These are phyloP conservation scores for Hormaphis cornu DNA, from an alignment of 1,140 invertebrate species.

Conservation along the genomic window DNA sequence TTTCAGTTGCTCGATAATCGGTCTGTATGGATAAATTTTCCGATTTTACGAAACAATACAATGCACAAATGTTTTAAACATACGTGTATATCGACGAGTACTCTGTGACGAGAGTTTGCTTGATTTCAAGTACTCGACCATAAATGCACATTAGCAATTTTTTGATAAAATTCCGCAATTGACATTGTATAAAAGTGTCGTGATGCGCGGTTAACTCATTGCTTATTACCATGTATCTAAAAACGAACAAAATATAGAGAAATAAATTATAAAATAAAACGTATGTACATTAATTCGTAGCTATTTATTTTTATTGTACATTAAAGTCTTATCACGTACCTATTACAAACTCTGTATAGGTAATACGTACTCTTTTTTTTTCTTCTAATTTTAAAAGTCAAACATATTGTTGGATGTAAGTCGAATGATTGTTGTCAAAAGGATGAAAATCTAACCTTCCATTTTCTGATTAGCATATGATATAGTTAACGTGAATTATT, in stretches of 20 bases:
- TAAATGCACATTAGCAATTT: background rate
- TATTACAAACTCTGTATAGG: too few relatives aligned
- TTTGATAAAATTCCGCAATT: background rate
- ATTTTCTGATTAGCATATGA: too few relatives aligned
- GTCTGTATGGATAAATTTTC: background rate
- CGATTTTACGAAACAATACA: background rate
- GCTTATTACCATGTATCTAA: background rate
- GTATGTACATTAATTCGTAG: background rate
- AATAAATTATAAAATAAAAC: background rate
- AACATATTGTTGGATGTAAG: too few relatives aligned
- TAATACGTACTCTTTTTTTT: too few relatives aligned
- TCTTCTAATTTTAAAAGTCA: too few relatives aligned
- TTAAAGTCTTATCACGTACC: background rate
- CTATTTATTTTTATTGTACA: background rate
- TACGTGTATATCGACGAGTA: conserved; percentile 13
- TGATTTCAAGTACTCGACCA: conserved; percentile 5
- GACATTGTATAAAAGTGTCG: background rate
- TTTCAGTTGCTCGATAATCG: background rate
- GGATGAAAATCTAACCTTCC: too few relatives aligned
- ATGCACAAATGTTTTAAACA: background rate
- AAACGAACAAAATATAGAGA: background rate
- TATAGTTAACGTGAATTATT: too few relatives aligned
- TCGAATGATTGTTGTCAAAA: too few relatives aligned
- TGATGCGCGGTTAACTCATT: background rate
- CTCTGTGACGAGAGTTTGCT: background rate